phyloP scores from a whole-genome alignment of 2,888 invertebrate species.

The Dasysyrphus tricinctus region DNA sequence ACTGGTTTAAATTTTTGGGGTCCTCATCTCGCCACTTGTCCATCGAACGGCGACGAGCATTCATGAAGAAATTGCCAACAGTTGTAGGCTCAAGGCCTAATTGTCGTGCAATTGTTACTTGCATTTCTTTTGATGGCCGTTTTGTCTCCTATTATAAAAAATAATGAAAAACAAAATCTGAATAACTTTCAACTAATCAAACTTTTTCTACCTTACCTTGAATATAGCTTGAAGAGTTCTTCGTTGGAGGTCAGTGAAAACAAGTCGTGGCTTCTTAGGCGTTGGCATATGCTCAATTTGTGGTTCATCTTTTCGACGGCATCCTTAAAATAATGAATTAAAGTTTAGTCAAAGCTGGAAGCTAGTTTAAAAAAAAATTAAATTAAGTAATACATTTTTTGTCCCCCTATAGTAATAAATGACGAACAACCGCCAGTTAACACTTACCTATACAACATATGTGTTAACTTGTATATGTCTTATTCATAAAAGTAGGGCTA shows the following conservation, averaged over 20 bases:
- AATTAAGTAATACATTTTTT: too few relatives aligned
- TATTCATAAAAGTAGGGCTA: too few relatives aligned
- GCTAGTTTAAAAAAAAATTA: too few relatives aligned
- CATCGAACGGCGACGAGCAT: constrained; percentile 98
- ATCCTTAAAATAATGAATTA: constrained; percentile 85
- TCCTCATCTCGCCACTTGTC: constrained; percentile 99
- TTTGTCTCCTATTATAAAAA: constrained; percentile 93
- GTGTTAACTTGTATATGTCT: too few relatives aligned
- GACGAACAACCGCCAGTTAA: too few relatives aligned
- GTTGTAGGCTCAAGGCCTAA: constrained; percentile 98
- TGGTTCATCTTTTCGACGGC: constrained; percentile 98
- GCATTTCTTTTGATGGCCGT: constrained; percentile 99
- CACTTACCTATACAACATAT: too few relatives aligned
- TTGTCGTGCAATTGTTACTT: constrained; percentile 99
- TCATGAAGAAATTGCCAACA: constrained; percentile 99
- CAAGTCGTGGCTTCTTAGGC: constrained; percentile 99
- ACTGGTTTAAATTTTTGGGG: constrained; percentile 78
- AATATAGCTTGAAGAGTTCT: constrained; percentile 99
- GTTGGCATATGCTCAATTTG: constrained; percentile 93
- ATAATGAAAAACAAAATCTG: background rate
- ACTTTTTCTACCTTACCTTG: constrained; percentile 88
- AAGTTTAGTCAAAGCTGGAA: too few relatives aligned
- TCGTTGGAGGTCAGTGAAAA: constrained; percentile 99
- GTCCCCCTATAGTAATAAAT: too few relatives aligned
- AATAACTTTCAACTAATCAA: background rate